phyloP scores from a whole-genome alignment of 30 jellyfish, hydroid and myxozoan species.

The Aurelia sp. region DNA sequence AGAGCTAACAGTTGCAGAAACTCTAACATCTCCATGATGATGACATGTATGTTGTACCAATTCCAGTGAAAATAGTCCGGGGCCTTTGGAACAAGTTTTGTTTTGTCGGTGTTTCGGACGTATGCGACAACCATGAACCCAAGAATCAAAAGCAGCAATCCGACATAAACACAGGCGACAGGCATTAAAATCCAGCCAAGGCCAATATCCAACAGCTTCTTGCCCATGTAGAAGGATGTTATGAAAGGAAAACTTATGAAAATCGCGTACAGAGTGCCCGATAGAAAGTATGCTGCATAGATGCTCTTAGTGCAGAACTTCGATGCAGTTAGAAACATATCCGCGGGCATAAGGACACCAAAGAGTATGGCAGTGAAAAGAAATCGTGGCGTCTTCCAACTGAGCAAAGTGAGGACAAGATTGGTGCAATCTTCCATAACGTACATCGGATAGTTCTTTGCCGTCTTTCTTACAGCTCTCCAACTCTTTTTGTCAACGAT shows the following conservation, averaged over 20 bases:
- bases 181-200: constrained; percentile 75
- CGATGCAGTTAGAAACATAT: constrained; percentile 75
- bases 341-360: constrained; percentile 95
- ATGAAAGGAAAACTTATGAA: constrained; percentile 81
- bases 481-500: constrained; percentile 86
- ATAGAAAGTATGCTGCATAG: constrained; percentile 48
- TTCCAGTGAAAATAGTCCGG: constrained; percentile 87
- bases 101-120: constrained; percentile 21
- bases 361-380: constrained; percentile 78
- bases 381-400: constrained; percentile 98
- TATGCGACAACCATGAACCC: constrained; percentile 67
- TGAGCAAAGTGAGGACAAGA: constrained; percentile 38
- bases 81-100: constrained; percentile 53
- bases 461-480: constrained; percentile 85
- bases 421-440: constrained; percentile 55
- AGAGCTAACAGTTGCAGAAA: constrained; percentile 86
- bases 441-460: constrained; percentile 67
- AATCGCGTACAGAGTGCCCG: constrained; percentile 50
- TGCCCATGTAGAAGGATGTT: constrained; percentile 67
- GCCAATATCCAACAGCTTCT: constrained; percentile 51
- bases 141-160: constrained; percentile 53
- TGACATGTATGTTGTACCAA: constrained; percentile 88
- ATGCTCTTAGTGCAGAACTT: constrained; percentile 23
- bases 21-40: constrained; percentile 83
- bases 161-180: constrained; percentile 54